Conservation (phyloP, 2,113 vertebrate genomes). For the Hypanus sabinus region DNA sequence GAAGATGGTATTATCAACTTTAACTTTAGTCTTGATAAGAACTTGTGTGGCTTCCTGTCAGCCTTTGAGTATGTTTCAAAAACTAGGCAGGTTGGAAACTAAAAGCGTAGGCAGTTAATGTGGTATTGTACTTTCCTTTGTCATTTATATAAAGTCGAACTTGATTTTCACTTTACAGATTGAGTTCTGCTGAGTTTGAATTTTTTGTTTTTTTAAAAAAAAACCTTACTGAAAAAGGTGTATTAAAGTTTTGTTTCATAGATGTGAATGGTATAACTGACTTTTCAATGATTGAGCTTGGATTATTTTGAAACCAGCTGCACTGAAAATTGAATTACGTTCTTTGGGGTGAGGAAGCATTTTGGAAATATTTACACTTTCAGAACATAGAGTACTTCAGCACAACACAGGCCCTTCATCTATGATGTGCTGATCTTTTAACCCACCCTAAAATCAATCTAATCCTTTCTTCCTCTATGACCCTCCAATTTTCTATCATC, state of each 20-base stretch:
- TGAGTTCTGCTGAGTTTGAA: slow-evolving; percentile 1
- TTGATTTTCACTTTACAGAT: background rate
- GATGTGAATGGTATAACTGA: background rate
- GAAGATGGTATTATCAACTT: background rate
- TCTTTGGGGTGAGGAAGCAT: too few species aligned
- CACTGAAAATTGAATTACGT: background rate
- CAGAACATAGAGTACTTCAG: too few species aligned
- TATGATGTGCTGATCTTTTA: too few species aligned
- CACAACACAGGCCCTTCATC: too few species aligned
- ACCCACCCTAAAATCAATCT: too few species aligned
- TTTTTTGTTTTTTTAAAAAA: background rate
- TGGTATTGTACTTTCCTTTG: background rate
- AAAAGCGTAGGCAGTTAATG: background rate
- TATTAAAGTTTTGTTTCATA: background rate
- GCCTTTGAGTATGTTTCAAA: background rate
- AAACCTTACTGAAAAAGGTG: background rate
- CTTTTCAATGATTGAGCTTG: background rate
- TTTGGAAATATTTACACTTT: background rate
- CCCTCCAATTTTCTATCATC: too few species aligned
- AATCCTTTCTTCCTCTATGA: too few species aligned
- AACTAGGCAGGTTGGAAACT: background rate
- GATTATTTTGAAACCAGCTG: background rate
- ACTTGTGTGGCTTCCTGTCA: background rate
- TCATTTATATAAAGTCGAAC: background rate
- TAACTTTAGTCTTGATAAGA: background rate